phyloP scores from a whole-genome alignment of 2,113 vertebrate genomes.

The Trogon surrucura region DNA sequence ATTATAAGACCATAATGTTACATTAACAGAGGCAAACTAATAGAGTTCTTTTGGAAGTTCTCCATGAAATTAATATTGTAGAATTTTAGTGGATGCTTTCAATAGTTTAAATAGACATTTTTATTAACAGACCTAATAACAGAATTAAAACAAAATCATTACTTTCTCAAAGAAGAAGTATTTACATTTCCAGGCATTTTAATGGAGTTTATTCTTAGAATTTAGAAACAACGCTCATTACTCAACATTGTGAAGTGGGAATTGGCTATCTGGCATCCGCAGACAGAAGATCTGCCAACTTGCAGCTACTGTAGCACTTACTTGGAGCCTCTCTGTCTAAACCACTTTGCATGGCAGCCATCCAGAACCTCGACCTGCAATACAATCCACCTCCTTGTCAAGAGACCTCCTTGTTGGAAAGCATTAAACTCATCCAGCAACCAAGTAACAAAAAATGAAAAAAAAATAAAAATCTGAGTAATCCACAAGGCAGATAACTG shows the following conservation, averaged over 20 bases:
- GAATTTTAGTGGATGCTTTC: slow-evolving; percentile 61
- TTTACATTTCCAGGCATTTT: slow-evolving; percentile 33
- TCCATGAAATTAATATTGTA: slow-evolving; percentile 76
- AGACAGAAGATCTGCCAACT: neutral
- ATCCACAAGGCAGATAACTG: neutral
- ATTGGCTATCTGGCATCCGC: neutral
- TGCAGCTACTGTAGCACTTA: slow-evolving; percentile 16
- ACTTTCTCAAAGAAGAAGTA: slow-evolving; percentile 54
- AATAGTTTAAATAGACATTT: slow-evolving; percentile 71
- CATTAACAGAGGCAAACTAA: slow-evolving; percentile 75
- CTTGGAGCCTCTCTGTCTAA: slow-evolving; percentile 17
- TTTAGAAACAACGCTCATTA: slow-evolving; percentile 23
- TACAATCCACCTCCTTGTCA: neutral
- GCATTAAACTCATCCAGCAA: neutral
- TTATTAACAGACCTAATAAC: slow-evolving; percentile 76
- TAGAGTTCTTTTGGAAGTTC: slow-evolving; percentile 74
- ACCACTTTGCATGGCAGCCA: neutral
- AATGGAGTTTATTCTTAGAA: slow-evolving; percentile 23
- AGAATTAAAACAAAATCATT: slow-evolving; percentile 74
- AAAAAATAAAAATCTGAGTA: neutral
- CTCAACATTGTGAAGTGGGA: slow-evolving; percentile 16
- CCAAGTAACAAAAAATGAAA: neutral
- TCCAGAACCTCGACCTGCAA: neutral
- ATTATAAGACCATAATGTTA: slow-evolving; percentile 81
- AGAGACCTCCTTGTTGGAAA: neutral